A percentile compares a stretch with the other conserved stretches of the same genome.
phyloP scores from a whole-genome alignment of 2,888 invertebrate species.

The Zonitis immaculata region DNA sequence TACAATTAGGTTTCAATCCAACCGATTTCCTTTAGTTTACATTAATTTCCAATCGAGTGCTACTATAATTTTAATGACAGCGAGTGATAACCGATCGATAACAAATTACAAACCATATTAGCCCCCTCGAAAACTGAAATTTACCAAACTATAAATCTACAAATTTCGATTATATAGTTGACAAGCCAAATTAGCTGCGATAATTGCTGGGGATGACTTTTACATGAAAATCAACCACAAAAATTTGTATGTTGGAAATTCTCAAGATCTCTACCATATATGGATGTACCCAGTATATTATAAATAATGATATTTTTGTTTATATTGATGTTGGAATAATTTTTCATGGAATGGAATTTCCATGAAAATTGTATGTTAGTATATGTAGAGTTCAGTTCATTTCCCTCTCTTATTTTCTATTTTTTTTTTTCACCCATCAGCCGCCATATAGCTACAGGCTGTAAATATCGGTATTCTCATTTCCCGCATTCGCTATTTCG shows the following conservation, averaged over 20 bases:
- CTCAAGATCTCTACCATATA: too few species aligned
- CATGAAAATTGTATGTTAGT: too few species aligned
- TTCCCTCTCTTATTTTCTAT: too few species aligned
- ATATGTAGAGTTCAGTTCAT: slow-evolving; percentile 29
- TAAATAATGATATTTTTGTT: too few species aligned
- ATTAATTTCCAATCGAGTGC: background rate
- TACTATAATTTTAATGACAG: background rate
- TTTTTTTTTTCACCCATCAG: slow-evolving; percentile 27
- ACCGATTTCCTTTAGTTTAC: background rate
- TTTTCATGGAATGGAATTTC: too few species aligned
- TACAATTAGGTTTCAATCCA: too few species aligned
- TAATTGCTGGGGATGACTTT: background rate
- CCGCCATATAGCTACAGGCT: slow-evolving; percentile 23
- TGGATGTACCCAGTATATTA: too few species aligned
- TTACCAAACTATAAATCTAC: background rate
- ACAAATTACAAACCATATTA: too few species aligned
- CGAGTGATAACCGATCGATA: background rate
- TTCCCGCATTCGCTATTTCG: slow-evolving; percentile 19
- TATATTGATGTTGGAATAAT: too few species aligned
- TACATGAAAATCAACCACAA: too few species aligned
- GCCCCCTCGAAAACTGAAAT: background rate
- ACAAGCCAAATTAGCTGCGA: background rate
- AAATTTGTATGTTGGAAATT: too few species aligned
- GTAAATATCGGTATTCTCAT: slow-evolving; percentile 28
- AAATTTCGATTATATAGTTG: background rate